Base-by-base conservation (phyloP, 2,888 invertebrate species). In the Hylaea fasciaria region DNA sequence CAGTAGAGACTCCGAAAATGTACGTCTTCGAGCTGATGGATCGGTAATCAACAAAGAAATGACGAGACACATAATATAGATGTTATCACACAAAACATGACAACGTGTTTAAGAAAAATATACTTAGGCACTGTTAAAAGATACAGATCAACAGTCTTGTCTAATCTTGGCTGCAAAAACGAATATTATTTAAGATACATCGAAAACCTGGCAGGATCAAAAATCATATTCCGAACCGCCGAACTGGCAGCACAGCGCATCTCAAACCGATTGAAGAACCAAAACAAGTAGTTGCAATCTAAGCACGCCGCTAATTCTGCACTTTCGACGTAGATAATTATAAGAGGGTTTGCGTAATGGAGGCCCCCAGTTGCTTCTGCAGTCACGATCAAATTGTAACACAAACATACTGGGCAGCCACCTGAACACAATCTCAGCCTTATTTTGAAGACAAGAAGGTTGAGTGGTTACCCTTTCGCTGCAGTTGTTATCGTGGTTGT, bases 291-390 rank as follows among this genome's bases (percentile, higher is more conserved):
- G 49, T 41, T 60, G 62, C 72, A 72, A 69, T 56, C 60, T 71
- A 68, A 54, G 43, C 64, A 69, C 68, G 71, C 77, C 71, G 72
- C 83, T 87, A 88, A 91, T 90, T 90, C 83, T 77, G 85, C 85
- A 88, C 89, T 91, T 91, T 91, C 90, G 76, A 86, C 86, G 82
- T 81, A 78, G 83, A 84, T 87, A 90, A 91, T 91, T 90, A 91
- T 82, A 85, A 84, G 74, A 77, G 71, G 71, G 66, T 82, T 91
- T 91, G 89, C 90, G 85, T 83, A 91, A 91, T 76, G 68, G 71
- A 72, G 72, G 72, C 77, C 76, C 66, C 82, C 81, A 76, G 86
- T 82, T 83, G 84, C 88, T 85, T 89, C 88, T 88, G 83, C 82
- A 89, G 91, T 91, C 91, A 91, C 91, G 91, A 91, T 74, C 83